A percentile compares a stretch with the other conserved stretches of the same genome.
phyloP scores from a whole-genome alignment of 2,113 vertebrate species.

The Pelobates fuscus region DNA sequence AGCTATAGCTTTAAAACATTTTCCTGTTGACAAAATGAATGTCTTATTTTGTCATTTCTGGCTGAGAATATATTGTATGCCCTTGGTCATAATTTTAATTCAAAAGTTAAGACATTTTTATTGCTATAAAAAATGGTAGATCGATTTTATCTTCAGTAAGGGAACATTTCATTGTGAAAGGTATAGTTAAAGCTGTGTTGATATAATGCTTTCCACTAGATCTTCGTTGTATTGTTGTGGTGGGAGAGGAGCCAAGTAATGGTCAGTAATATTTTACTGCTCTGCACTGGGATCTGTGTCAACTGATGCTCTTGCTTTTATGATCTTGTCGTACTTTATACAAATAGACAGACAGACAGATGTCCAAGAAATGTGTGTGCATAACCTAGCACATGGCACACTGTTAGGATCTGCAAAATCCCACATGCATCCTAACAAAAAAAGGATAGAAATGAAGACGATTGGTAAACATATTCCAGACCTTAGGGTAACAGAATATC shows the following conservation, averaged over 20 bases:
- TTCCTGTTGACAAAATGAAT: conserved; percentile 39
- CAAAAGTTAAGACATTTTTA: conserved; percentile 51
- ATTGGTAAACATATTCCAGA: no score
- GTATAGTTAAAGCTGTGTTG: conserved; percentile 49
- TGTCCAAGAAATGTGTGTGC: no score
- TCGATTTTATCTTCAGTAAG: conserved; percentile 51
- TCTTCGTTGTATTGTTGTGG: conserved; percentile 49
- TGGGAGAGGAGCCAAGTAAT: conserved; percentile 49
- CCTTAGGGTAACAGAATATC: no score
- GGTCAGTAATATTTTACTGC: conserved; percentile 50
- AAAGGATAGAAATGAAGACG: no score
- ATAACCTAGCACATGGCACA: no score
- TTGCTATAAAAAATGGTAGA: conserved; percentile 50
- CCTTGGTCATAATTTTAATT: conserved; percentile 49
- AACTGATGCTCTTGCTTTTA: conserved; percentile 44
- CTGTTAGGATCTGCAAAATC: no score
- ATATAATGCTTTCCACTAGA: conserved; percentile 50
- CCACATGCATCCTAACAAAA: no score
- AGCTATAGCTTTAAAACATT: conserved; percentile 33
- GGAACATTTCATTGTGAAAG: conserved; percentile 50
- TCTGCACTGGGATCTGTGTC: conserved; percentile 47
- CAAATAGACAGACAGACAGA: no score
- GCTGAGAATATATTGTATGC: conserved; percentile 49
- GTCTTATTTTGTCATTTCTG: conserved; percentile 50
- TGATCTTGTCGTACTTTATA: conserved; percentile 24